Evolutionary conservation across 2,888 invertebrate genomes (phyloP), one percentile per base, ranked within the genome.

Genomic region (Ennomos quercinarius): DNA sequence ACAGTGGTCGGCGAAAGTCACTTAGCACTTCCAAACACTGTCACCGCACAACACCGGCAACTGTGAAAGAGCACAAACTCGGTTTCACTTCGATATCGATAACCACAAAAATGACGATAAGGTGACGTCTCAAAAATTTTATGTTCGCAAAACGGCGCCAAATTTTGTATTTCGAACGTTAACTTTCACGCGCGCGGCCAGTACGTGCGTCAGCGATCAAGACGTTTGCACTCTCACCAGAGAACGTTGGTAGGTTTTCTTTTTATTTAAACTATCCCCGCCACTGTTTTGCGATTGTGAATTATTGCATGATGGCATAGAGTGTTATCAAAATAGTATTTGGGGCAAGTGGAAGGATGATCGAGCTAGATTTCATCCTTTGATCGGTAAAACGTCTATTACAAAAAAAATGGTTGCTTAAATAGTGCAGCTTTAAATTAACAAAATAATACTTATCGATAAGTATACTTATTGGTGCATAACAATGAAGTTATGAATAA

Each of bases 211-310:
- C 76, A 59, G 58, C 70, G 71, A 51, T 76, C 67, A 71, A 73
- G 77, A 71, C 80, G 78, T 73, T 77, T 81, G 88, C 84, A 90
- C 91, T 91, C 91, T 91, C 89, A 87, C 91, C 87, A 73, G 77
- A 71, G 74, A 76, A 67, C 72, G 76, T 68, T 61, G 71, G 63
- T 63, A 71, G 69, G 82, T 83, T 89, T 88, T 86, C 87, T 88
- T 91, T 89, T 87, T 91, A 90, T 89, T 87, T 83, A 84, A 86
- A 83, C 73, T 75, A 84, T 87, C 89, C 91, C 91, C 88, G 77
- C 89, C 53, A 79, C 77, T 38, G 38, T 44, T 72, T 73, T 58
- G 68, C 68, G 80, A 78, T 84, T 80, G 83, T 83, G 79, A 74
- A 84, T 78, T 85, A 87, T 86, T 83, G 75, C 83, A 87, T 85